These are phyloP conservation scores for Dynastes hyllus DNA, from an alignment of 2,888 invertebrate genomes.

Conservation along the genomic window DNA sequence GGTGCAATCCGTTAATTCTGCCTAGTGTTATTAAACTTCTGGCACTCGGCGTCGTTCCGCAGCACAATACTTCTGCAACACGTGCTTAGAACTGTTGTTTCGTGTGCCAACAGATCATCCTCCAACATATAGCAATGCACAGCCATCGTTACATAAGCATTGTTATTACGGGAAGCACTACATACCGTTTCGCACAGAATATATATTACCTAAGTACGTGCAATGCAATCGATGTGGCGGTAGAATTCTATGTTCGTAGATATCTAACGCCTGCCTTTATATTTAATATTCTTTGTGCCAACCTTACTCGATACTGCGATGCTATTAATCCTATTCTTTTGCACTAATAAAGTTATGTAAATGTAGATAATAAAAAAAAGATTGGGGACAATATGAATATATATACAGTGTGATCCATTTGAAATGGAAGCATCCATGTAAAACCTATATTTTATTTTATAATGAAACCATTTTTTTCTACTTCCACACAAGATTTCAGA, in stretches of 20 bases:
- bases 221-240: not conserved
- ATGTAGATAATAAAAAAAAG: too few relatives aligned
- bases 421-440: too few relatives aligned
- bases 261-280: not conserved
- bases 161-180: constrained; percentile 5
- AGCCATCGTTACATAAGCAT: not conserved
- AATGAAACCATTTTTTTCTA: too few relatives aligned
- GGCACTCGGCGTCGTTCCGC: constrained; percentile 9
- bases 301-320: not conserved
- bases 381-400: too few relatives aligned
- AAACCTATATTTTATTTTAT: too few relatives aligned
- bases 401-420: too few relatives aligned
- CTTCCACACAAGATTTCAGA: too few relatives aligned
- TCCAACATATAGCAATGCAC: not conserved
- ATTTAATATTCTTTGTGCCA: not conserved
- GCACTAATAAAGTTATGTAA: too few relatives aligned
- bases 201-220: not conserved
- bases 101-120: constrained; percentile 35
- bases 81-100: constrained; percentile 48
- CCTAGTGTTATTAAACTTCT: constrained; percentile 46
- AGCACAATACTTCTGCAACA: constrained; percentile 17
- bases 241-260: constrained; percentile 16
- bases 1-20: constrained; percentile 48
- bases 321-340: not conserved
- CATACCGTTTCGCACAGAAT: constrained; percentile 26